Evolutionary conservation across 2,797 vertebrate species (phyloP), one percentile per base, ranked within the genome.

Genomic region (Tapirus indicus): DNA sequence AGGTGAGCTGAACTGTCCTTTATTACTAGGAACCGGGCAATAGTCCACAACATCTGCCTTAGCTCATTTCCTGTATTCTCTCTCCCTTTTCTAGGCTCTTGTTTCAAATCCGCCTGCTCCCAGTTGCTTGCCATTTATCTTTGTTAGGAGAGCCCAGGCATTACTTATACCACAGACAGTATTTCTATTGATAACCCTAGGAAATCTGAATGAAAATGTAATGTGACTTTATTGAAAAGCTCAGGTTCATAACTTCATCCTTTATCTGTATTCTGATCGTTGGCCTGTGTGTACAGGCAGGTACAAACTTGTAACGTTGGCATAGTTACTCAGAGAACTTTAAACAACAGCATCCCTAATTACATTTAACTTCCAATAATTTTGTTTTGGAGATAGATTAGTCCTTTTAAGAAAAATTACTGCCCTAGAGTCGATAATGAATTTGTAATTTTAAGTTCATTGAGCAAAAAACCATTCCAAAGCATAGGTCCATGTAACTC

Each of bases 361-460:
- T 90, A n/a, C 38, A 92, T 83, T 41, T 94, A 44, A 47, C 66
- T 69, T 62, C 7, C 0, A 80, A 12, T 75, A 74, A 75, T 91
- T 92, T 72, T 58, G 58, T 84, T 92, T 95, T 92, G 69, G 25
- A 90, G 23, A 41, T 69, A 58, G 29, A 68, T 27, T 75, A 38
- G 20, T 64, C 11, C 27, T 93, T 78, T 90, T 44, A 9, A 68
- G 75, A 92, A n/a, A 74, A 21, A 54, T 32, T 35, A 49, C 64
- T 91, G 20, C n/a, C 32, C 11, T 25, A 87, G 52, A 91, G 56
- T 79, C 13, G 75, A 74, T 49, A 35, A 47, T 77, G 52, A 94
- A 83, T 78, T 92, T 93, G 29, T 79, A 89, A 56, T 88, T 94
- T 94, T 77, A 91, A 93, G n/a, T 64, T 52, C 23, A 14, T 56